A percentile compares a stretch with the other conserved stretches of the same genome.
phyloP scores from a whole-genome alignment of 2,797 vertebrate genomes.

The Ctenochaetus hawaiiensis region DNA sequence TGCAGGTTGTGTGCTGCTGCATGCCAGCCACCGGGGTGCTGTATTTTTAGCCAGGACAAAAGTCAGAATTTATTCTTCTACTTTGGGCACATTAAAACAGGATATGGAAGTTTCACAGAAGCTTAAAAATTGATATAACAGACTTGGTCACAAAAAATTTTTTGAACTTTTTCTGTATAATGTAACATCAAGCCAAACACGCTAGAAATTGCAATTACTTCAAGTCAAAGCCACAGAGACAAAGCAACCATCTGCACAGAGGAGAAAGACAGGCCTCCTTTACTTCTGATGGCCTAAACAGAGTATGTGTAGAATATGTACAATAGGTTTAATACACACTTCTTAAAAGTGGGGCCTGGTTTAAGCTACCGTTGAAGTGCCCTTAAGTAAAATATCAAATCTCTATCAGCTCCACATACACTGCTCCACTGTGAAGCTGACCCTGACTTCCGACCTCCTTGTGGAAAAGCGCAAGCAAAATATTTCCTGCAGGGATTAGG shows the following conservation, averaged over 20 bases:
- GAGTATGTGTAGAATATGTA: neutral
- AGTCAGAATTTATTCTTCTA: conserved; percentile 52
- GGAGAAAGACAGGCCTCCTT: neutral
- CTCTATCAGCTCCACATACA: conserved; percentile 16
- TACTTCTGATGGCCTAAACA: neutral
- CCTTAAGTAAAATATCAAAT: conserved; percentile 26
- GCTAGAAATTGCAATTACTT: neutral
- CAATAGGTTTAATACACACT: neutral
- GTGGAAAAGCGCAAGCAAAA: conserved; percentile 43
- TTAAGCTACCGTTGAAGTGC: neutral
- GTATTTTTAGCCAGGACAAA: conserved; percentile 77
- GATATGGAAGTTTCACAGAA: conserved; percentile 15
- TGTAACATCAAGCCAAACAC: conserved; percentile 3
- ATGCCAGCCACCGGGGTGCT: conserved; percentile 56
- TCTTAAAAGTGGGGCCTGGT: conserved; percentile 7
- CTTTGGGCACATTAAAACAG: conserved; percentile 42
- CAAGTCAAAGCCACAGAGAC: conserved; percentile 6
- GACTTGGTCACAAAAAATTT: conserved; percentile 7
- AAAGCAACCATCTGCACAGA: neutral
- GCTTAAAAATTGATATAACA: conserved; percentile 6
- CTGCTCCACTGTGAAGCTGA: conserved; percentile 16
- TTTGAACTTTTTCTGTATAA: neutral
- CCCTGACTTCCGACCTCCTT: conserved; percentile 18
- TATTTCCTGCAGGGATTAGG: conserved; percentile 47
- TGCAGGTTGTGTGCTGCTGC: conserved; percentile 61